Percentiles rank a stretch among this genome's conserved stretches.
Conservation (phyloP, 2,113 vertebrate genomes). For the Melanostigma gelatinosum region DNA sequence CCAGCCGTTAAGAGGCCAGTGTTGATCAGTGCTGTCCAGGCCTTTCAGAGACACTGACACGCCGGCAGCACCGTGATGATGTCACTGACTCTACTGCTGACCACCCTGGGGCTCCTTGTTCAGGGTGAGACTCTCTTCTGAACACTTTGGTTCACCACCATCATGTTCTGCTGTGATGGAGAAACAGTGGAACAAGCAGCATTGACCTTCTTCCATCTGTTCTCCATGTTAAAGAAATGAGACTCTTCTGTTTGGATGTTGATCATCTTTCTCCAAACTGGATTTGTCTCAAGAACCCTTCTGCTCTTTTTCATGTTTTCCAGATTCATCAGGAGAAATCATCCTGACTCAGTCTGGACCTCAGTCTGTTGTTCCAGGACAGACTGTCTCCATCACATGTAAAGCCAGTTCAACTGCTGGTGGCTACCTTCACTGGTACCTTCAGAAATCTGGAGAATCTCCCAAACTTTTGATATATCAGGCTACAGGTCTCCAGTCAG, state of each 20-base stretch:
- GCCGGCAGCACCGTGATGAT: slow-evolving; percentile 4
- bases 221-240: no score
- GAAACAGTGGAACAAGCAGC: no score
- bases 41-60: slow-evolving; percentile 8
- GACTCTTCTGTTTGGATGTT: no score
- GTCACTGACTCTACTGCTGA: slow-evolving; percentile 32
- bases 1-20: slow-evolving; percentile 7
- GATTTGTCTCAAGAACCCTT: slow-evolving; percentile 8
- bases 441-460: neutral
- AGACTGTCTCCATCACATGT: no score
- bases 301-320: neutral
- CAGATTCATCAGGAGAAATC: no score
- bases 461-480: neutral
- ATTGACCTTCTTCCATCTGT: no score
- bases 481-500: fast-evolving
- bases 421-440: neutral
- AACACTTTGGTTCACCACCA: no score
- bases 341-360: no score
- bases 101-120: no score
- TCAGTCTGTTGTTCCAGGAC: no score
- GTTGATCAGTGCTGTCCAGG: slow-evolving; percentile 19
- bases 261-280: neutral
- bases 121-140: no score
- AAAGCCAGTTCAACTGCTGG: neutral
- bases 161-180: no score